Evolutionary conservation across 2,888 invertebrate genomes (phyloP), one percentile per base, ranked within the genome.

Genomic region (Mesopsocus fuscifrons): DNA sequence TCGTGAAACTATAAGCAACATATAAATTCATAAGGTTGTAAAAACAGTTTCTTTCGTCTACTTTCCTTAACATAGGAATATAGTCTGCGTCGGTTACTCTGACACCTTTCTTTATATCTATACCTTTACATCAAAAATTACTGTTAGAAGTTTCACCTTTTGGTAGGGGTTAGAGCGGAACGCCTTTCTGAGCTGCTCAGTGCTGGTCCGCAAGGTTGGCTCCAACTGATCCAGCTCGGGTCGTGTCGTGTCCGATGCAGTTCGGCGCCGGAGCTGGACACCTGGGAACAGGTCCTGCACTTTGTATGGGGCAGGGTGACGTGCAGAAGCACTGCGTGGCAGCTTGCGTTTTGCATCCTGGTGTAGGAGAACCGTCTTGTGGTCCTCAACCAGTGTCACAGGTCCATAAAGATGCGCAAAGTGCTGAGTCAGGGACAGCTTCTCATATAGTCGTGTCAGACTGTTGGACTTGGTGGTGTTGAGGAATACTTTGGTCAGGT

Each of bases 401-500:
- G 51, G 51, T 2, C 51, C 51, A 44, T 51, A 51, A 17, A 51
- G 46, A 42, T 51, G 51, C 6, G 50, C 50, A 33, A 46, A 49
- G 42, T 51, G 51, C 21, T 51, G 48, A 18, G 49, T 45, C 13
- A 50, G 45, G 8, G 46, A 23, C 31, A 49, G 35, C 34, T 50
- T 49, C 44, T 49, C 47, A 41, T 48, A 49, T 4, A 50, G 45
- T 18, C 44, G 41, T 9, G 47, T 46, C 41, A 50, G 41, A 30
- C 47, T 46, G 41, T 47, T 48, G 11, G 48, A 47, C 21, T 44
- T 42, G 16, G 41, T 44, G 52, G 50, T 41, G 57, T 61, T 40
- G 60, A 63, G 55, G 34, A 68, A 55, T 38, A 61, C 52, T 18
- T 63, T 65, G 44, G 64, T 61, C 42, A 69, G 50, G 53, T 63